phyloP scores from a whole-genome alignment of 2,113 vertebrate species.

The Ictalurus punctatus region DNA sequence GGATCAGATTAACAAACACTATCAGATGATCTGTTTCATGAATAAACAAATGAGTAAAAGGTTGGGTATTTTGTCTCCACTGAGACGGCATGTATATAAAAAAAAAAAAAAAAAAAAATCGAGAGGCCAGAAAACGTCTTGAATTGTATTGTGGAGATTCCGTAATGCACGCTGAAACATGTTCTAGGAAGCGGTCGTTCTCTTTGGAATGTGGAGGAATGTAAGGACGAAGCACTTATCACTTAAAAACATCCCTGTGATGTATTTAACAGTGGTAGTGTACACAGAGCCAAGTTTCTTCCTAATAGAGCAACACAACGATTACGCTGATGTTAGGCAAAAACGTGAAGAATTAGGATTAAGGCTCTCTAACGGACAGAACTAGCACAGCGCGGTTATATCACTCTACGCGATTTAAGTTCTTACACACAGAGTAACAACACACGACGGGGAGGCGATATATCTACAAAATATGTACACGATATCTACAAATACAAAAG shows the following conservation, averaged over 20 bases:
- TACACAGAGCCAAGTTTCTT: background rate
- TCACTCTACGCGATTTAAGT: background rate
- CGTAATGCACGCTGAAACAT: background rate
- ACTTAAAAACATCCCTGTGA: background rate
- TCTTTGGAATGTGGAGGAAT: background rate
- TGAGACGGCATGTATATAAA: background rate
- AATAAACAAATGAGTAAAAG: background rate
- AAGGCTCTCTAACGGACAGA: background rate
- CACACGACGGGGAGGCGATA: background rate
- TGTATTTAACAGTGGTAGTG: background rate
- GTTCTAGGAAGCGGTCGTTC: background rate
- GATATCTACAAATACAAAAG: background rate
- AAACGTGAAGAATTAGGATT: background rate
- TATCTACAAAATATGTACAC: background rate
- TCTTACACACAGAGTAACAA: background rate
- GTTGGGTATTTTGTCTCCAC: background rate
- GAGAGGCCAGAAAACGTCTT: background rate
- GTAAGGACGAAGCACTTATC: background rate
- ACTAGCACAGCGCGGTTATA: background rate
- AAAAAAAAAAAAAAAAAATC: too few relatives aligned
- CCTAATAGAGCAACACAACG: background rate
- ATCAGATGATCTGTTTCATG: slow-evolving; percentile 33
- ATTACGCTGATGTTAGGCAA: background rate
- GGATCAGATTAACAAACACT: slow-evolving; percentile 7
- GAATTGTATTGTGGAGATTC: background rate